A percentile compares a stretch with the other conserved stretches of the same genome.
Evolutionary conservation across 2,113 vertebrate genomes (phyloP).

Genomic region (Harpagus bidentatus): DNA sequence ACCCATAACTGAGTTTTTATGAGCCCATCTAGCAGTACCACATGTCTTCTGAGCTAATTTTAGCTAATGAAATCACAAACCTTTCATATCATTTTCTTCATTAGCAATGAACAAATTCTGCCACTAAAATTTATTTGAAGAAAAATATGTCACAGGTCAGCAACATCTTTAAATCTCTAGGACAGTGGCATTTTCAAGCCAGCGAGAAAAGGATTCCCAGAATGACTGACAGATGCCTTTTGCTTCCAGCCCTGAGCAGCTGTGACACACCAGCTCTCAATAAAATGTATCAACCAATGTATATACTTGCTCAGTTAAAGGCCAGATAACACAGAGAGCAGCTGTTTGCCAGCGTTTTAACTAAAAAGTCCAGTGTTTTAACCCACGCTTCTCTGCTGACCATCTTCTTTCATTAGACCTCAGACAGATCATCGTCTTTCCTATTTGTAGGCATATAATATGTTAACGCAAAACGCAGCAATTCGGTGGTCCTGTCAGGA

Average conservation of each 20-base stretch:
- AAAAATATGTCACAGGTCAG: background rate
- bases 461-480: background rate
- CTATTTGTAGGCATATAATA: fast-evolving
- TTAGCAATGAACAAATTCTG: background rate
- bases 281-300: background rate
- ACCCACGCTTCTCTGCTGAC: background rate
- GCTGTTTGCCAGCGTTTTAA: background rate
- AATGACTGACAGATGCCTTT: background rate
- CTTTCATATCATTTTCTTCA: background rate
- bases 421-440: background rate
- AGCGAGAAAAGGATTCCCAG: background rate
- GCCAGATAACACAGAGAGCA: background rate
- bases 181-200: background rate
- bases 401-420: background rate
- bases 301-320: background rate
- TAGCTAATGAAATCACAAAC: background rate
- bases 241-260: background rate
- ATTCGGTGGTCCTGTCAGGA: background rate
- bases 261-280: background rate
- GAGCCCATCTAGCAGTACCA: background rate
- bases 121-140: background rate
- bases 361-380: background rate
- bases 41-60: background rate
- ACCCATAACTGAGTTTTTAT: background rate
- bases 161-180: background rate